A percentile compares a stretch with the other conserved stretches of the same genome.
Evolutionary conservation across 2,888 invertebrate genomes (phyloP).

Genomic region (Dolichomitus sp.): DNA sequence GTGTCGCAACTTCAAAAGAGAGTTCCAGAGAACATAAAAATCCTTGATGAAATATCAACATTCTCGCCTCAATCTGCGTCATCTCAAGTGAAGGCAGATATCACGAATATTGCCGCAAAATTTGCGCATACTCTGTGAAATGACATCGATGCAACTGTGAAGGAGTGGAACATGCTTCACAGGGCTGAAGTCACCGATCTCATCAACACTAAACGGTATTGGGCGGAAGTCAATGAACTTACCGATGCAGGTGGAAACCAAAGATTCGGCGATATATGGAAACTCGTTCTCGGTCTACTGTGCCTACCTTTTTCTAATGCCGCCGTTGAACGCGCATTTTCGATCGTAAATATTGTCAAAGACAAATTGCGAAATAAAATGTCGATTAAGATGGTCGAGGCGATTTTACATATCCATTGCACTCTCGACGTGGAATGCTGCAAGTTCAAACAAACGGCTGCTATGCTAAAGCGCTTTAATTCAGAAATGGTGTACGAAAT

Average conservation of each 20-base stretch:
- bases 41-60: too few species aligned
- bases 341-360: too few species aligned
- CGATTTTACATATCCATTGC: too few species aligned
- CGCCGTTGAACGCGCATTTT: conserved; percentile 47
- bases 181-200: not conserved
- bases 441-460: too few species aligned
- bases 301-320: conserved; percentile 67
- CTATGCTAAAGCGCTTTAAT: too few species aligned
- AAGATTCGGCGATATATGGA: conserved; percentile 41
- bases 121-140: conserved; percentile 4
- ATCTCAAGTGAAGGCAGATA: conserved; percentile 15
- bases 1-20: too few species aligned
- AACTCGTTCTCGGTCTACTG: conserved; percentile 43
- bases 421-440: too few species aligned
- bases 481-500: too few species aligned
- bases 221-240: not conserved
- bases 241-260: not conserved
- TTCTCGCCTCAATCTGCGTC: not conserved
- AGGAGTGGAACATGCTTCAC: conserved; percentile 28
- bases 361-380: too few species aligned
- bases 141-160: conserved; percentile 6
- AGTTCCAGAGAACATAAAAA: too few species aligned
- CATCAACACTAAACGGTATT: not conserved
- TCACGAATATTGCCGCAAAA: not conserved
- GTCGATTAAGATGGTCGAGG: too few species aligned